A percentile compares a stretch with the other conserved stretches of the same genome.
Evolutionary conservation across 1,140 invertebrate species (phyloP).

Genomic region (Eumaeus atala): DNA sequence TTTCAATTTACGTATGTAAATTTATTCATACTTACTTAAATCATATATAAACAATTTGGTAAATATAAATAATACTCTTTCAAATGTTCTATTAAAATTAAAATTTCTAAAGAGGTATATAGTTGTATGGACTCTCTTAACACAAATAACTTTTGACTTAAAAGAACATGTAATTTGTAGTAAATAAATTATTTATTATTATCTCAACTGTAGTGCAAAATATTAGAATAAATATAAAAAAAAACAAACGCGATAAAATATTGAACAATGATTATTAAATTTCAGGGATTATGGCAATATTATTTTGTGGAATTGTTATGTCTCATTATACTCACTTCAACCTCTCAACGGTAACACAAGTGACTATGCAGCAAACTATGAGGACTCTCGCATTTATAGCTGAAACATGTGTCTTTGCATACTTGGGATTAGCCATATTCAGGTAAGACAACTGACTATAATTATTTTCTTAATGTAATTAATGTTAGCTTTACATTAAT

Average conservation of each 20-base stretch:
- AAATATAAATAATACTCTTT: too few relatives aligned
- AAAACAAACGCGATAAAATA: too few relatives aligned
- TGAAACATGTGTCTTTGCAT: slow-evolving; percentile 99
- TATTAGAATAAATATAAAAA: too few relatives aligned
- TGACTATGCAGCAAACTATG: slow-evolving; percentile 99
- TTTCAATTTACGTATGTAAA: slow-evolving; percentile 12
- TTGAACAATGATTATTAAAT: slow-evolving; percentile 20
- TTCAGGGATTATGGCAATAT: slow-evolving; percentile 98
- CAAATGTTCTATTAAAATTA: too few relatives aligned
- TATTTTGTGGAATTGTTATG: slow-evolving; percentile 99
- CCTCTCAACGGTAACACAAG: slow-evolving; percentile 97
- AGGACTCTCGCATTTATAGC: slow-evolving; percentile 97
- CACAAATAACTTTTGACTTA: too few relatives aligned
- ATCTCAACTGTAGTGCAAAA: too few relatives aligned
- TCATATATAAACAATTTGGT: slow-evolving; percentile 3
- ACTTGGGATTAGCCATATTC: slow-evolving; percentile 97
- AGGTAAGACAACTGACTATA: slow-evolving; percentile 65
- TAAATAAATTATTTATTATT: too few relatives aligned
- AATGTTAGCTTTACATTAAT: too few relatives aligned
- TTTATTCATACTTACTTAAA: slow-evolving; percentile 1
- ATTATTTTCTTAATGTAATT: too few relatives aligned
- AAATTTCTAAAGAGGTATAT: too few relatives aligned
- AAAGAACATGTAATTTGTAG: too few relatives aligned
- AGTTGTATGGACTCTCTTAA: too few relatives aligned
- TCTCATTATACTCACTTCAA: slow-evolving; percentile 99